Base-by-base conservation (phyloP, 2,797 vertebrate genomes). In the Sternarchorhynchus goeldii region DNA sequence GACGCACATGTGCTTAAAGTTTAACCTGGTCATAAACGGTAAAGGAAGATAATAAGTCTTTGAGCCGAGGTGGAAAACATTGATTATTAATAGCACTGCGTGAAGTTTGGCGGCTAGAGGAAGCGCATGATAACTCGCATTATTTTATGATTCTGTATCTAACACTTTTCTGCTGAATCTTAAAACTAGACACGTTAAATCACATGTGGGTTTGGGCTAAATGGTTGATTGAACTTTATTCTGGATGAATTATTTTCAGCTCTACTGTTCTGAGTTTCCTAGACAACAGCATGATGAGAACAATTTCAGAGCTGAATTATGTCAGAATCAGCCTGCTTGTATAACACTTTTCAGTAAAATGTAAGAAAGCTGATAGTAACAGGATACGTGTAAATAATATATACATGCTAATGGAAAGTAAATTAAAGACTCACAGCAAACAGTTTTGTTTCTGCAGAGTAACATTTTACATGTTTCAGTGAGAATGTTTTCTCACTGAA, bases 1-100 rank as follows among this genome's bases (percentile, higher is more conserved):
- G 90, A 91, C 88, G 89, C 88, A 90, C 77, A 86, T 81, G 88
- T 87, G 92, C 89, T 94, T 93, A 94, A 93, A 86, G 63, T 93
- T 94, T 94, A 93, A 94, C 93, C n/a, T 75, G 81, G 90, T 87
- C 90, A 90, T 93, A 92, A 93, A 94, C 73, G 34, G 83, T 79
- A 75, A 84, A 83, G 65, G 81, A 84, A 91, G 90, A 92, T 91
- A 92, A 92, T 88, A 85, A 79, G 59, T 64, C 81, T 82, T 84
- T 83, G 79, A 84, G 85, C 70, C 77, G 77, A 79, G 59, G 29
- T 45, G 66, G 45, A 82, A 75, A 83, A 83, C 90, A 91, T 88
- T 89, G 86, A 92, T 92, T 86, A 92, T 88, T 92, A 92, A 91
- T 92, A 90, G 88, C 86, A 83, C 88, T 88, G 86, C 86, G 78